Evolutionary conservation across 2,113 vertebrate genomes (phyloP).

Genomic region (Pithys albifrons): DNA sequence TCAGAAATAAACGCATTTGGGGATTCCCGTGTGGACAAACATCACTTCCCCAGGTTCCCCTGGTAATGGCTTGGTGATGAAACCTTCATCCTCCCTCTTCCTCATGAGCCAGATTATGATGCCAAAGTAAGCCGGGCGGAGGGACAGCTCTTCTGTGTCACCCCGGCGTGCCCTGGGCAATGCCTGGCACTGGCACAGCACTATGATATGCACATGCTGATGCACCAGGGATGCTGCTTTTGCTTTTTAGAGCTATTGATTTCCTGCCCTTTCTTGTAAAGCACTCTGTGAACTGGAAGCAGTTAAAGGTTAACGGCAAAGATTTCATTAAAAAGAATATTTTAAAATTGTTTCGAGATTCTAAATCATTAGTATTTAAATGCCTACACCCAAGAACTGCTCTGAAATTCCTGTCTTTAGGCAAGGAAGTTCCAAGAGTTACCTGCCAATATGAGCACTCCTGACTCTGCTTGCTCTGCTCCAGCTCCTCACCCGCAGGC

Average conservation of each 20-base stretch:
- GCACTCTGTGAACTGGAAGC: slow-evolving; percentile 55
- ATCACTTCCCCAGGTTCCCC: background rate
- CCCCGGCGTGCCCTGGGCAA: background rate
- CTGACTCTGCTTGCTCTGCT: background rate
- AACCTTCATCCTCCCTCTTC: background rate
- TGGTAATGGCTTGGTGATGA: background rate
- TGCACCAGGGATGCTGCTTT: slow-evolving; percentile 10
- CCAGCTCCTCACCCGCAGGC: rapidly evolving
- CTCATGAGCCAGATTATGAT: background rate
- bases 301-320: slow-evolving; percentile 64
- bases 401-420: background rate
- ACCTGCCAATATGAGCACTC: background rate
- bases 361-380: slow-evolving; percentile 31
- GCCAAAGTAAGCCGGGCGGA: background rate
- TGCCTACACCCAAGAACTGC: background rate
- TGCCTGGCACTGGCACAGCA: background rate
- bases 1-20: background rate
- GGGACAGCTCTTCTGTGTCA: background rate
- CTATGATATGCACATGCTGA: background rate
- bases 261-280: slow-evolving; percentile 66
- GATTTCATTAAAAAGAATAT: slow-evolving; percentile 54
- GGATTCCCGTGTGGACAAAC: background rate
- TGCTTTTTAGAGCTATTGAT: slow-evolving; percentile 61
- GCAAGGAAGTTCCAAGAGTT: background rate
- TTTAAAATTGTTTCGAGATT: slow-evolving; percentile 40